phyloP scores from a whole-genome alignment of 2,888 invertebrate genomes.

The Coelopa pilipes region DNA sequence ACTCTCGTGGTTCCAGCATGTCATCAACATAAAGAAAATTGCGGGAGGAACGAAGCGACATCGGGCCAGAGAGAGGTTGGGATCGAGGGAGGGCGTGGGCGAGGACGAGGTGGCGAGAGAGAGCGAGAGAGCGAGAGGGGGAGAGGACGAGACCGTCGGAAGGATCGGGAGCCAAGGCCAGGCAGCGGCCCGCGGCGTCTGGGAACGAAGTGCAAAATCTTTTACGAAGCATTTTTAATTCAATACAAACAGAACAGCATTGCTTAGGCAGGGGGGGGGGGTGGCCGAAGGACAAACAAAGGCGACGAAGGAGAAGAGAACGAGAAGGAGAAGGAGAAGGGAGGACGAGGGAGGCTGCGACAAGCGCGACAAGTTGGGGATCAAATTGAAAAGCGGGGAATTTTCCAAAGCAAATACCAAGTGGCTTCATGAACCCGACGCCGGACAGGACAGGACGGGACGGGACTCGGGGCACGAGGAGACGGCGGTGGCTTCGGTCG shows the following conservation, averaged over 20 bases:
- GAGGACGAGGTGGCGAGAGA: too few relatives aligned
- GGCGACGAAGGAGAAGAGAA: background rate
- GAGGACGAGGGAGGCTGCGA: background rate
- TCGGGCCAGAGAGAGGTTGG: background rate
- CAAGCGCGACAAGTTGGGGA: background rate
- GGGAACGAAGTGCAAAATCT: constrained; percentile 21
- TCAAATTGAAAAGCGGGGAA: background rate
- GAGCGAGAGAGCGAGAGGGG: background rate
- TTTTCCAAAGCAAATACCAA: constrained; percentile 5
- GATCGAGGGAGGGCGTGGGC: background rate
- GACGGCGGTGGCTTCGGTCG: background rate
- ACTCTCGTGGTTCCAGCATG: background rate
- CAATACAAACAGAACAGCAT: constrained; percentile 21
- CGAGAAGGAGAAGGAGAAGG: background rate
- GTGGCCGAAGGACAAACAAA: background rate
- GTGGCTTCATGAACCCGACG: constrained; percentile 5
- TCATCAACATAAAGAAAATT: constrained; percentile 14
- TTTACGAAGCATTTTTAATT: constrained; percentile 17
- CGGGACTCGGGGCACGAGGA: too few relatives aligned
- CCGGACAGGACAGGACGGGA: background rate
- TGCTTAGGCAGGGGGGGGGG: background rate
- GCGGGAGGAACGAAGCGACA: background rate
- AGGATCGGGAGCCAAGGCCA: too few relatives aligned
- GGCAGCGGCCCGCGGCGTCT: too few relatives aligned
- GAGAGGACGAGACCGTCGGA: background rate